Conservation (phyloP, 2,888 invertebrate species). For the Ashinkailepas kermadecensis region DNA sequence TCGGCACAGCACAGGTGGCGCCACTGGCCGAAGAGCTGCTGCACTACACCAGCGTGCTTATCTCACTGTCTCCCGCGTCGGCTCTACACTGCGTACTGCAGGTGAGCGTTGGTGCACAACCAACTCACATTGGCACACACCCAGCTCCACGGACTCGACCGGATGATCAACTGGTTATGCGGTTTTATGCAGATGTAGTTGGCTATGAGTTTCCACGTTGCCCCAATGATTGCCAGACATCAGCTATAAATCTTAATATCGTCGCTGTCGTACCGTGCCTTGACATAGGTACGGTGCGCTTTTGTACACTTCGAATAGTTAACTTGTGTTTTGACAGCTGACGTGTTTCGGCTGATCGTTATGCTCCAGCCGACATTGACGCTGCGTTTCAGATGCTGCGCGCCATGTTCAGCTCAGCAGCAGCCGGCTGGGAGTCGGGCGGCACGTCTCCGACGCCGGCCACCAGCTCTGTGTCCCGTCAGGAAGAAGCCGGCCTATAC, state of each 20-base stretch:
- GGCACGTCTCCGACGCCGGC: neutral
- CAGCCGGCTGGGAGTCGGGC: neutral
- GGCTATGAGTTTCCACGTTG: no score
- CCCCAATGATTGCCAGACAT: no score
- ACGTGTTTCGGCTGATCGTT: no score
- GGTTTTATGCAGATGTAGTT: no score
- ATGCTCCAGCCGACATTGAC: no score
- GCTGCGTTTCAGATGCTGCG: conserved; percentile 9
- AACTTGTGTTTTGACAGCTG: no score
- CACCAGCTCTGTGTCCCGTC: neutral
- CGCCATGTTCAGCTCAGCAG: conserved; percentile 1
- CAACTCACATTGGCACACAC: neutral
- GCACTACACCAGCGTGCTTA: conserved; percentile 61
- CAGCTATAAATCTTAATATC: neutral
- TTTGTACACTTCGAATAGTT: neutral
- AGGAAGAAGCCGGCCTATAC: conserved; percentile 6
- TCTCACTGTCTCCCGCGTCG: conserved; percentile 58
- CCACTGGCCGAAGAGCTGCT: conserved; percentile 71
- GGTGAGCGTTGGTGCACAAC: conserved; percentile 40
- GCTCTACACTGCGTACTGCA: conserved; percentile 71
- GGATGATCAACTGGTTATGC: no score
- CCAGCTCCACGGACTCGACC: no score
- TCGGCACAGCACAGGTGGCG: conserved; percentile 61
- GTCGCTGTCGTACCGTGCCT: neutral
- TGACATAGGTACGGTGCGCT: neutral